Evolutionary conservation across 2,797 vertebrate genomes (phyloP).

Genomic region (Pantherophis vulpinus): DNA sequence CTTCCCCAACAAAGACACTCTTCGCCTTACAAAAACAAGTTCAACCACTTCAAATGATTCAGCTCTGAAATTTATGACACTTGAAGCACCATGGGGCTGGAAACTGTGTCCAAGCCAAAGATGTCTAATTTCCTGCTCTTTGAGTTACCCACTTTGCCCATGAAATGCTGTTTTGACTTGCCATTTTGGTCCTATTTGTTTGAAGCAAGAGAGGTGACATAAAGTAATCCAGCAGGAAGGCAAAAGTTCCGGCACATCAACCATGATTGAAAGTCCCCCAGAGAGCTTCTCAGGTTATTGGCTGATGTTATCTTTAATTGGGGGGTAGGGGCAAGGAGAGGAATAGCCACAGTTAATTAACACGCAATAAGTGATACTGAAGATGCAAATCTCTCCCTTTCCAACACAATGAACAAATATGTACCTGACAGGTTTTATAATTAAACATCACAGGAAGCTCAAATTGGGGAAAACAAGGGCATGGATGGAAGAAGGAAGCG

Average conservation of each 20-base stretch:
- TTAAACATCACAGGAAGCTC: background rate
- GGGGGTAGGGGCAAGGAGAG: background rate
- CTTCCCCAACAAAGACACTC: background rate
- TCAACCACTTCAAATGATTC: constrained; percentile 9
- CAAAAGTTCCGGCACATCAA: constrained; percentile 5
- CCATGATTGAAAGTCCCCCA: constrained; percentile 29
- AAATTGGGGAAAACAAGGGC: background rate
- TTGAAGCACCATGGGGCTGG: background rate
- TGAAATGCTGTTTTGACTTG: constrained; percentile 2
- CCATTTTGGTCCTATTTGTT: background rate
- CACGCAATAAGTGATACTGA: constrained; percentile 42
- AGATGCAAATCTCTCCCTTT: constrained; percentile 48
- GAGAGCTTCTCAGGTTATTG: constrained; percentile 45
- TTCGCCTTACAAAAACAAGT: background rate
- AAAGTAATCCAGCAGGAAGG: constrained; percentile 8
- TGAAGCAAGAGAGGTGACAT: background rate
- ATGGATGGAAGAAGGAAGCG: background rate
- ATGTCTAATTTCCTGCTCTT: background rate
- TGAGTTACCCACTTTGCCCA: background rate
- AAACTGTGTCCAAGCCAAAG: background rate
- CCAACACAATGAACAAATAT: constrained; percentile 45
- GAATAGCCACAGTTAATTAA: constrained; percentile 56
- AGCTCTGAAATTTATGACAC: background rate
- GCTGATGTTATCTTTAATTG: constrained; percentile 49
- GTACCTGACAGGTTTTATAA: background rate